phyloP scores from a whole-genome alignment of 2,888 invertebrate genomes.

The Idaea dimidiata region DNA sequence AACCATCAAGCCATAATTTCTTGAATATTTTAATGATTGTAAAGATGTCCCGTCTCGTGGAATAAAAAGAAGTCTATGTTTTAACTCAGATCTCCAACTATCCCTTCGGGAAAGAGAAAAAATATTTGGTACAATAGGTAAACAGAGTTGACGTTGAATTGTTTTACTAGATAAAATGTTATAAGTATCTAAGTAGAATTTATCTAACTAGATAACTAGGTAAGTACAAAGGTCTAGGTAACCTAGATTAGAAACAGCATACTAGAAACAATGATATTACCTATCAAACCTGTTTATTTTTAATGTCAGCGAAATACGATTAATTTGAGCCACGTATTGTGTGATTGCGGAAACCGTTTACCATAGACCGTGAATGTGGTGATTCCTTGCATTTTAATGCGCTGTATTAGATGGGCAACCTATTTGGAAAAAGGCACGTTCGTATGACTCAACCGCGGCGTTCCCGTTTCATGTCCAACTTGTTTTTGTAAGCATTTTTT shows the following conservation, averaged over 20 bases:
- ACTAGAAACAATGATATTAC: background rate
- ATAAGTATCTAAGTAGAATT: no score
- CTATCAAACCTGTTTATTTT: background rate
- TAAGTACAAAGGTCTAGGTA: no score
- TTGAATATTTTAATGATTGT: no score
- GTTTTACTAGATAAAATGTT: background rate
- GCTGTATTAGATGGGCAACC: background rate
- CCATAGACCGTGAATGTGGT: constrained; percentile 30
- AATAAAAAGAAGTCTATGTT: no score
- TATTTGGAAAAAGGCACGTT: background rate
- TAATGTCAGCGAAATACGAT: constrained; percentile 21
- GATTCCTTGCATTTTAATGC: constrained; percentile 48
- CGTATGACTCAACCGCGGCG: background rate
- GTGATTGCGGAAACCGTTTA: constrained; percentile 44
- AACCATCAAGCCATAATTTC: no score
- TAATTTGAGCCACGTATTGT: constrained; percentile 47
- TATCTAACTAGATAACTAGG: no score
- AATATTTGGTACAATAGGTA: background rate
- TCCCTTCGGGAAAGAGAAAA: no score
- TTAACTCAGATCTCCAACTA: no score
- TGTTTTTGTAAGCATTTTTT: background rate
- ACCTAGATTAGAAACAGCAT: background rate
- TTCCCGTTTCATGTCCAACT: background rate
- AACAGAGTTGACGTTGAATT: background rate
- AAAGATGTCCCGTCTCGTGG: no score